A percentile compares a stretch with the other conserved stretches of the same genome.
Evolutionary conservation across 2,888 invertebrate species (phyloP).

Genomic region (Pachliopta kotzebuea): DNA sequence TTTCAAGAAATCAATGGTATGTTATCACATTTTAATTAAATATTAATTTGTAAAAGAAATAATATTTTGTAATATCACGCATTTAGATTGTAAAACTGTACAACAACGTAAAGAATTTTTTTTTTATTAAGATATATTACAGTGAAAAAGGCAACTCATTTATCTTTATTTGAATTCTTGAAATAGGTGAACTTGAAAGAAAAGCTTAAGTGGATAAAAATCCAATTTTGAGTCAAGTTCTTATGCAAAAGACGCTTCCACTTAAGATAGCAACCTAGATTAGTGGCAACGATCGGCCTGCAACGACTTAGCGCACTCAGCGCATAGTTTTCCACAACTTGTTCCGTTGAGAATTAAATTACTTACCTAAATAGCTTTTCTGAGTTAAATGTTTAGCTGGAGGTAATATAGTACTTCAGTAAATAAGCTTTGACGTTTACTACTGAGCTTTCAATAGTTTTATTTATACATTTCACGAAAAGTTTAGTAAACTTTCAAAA

Average conservation of each 20-base stretch:
- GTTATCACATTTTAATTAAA: conserved; percentile 44
- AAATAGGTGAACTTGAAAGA: conserved; percentile 38
- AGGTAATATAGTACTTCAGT: conserved; percentile 55
- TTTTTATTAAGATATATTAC: neutral
- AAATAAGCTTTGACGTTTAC: conserved; percentile 46
- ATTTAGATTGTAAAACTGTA: neutral
- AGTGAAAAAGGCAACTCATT: neutral
- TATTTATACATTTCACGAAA: conserved; percentile 41
- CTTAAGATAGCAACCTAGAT: conserved; percentile 59
- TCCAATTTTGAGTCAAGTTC: conserved; percentile 54
- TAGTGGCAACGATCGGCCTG: conserved; percentile 50
- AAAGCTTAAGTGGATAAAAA: conserved; percentile 54
- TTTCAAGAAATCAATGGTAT: conserved; percentile 97
- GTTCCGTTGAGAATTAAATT: conserved; percentile 59
- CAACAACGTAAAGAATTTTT: neutral
- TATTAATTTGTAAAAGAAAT: neutral
- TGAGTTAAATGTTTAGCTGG: conserved; percentile 49
- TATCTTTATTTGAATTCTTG: neutral
- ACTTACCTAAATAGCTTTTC: conserved; percentile 65
- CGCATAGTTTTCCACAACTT: conserved; percentile 59
- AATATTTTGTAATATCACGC: neutral
- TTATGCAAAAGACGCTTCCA: conserved; percentile 61
- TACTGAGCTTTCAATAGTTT: conserved; percentile 50
- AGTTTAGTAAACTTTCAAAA: neutral
- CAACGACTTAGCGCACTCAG: conserved; percentile 50